Conservation (phyloP, 2,888 invertebrate genomes). For the Lepidocyrtoides sp. region DNA sequence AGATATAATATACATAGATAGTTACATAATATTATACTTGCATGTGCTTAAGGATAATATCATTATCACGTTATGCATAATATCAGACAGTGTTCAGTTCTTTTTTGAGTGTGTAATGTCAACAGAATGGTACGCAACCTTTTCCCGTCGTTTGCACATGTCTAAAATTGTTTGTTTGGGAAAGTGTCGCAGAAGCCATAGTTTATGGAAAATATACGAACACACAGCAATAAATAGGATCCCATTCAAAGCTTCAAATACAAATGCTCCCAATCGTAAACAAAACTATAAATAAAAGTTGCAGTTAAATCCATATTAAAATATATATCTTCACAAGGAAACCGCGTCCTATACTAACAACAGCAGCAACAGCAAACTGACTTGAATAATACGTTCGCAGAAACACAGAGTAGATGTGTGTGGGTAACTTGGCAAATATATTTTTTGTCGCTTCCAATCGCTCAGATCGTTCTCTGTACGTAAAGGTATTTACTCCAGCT, state of each 20-base stretch:
- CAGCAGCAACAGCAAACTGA: neutral
- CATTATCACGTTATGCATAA: too few relatives aligned
- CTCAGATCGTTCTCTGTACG: neutral
- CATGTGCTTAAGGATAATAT: too few relatives aligned
- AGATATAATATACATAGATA: too few relatives aligned
- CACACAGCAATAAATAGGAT: neutral
- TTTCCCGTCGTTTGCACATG: too few relatives aligned
- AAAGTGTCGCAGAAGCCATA: slow-evolving; percentile 7
- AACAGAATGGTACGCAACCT: too few relatives aligned
- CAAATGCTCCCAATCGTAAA: slow-evolving; percentile 18
- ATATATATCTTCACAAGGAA: neutral
- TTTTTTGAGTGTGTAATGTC: too few relatives aligned
- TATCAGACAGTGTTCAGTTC: too few relatives aligned
- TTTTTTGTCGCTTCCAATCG: neutral
- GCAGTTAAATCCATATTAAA: neutral
- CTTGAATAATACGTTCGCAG: too few relatives aligned
- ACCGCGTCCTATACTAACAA: neutral
- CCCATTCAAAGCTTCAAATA: slow-evolving; percentile 28
- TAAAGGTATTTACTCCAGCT: neutral
- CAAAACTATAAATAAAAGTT: neutral
- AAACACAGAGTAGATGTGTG: neutral
- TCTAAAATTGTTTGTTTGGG: neutral
- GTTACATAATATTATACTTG: too few relatives aligned
- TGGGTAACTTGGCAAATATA: neutral
- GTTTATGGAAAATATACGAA: neutral